Base-by-base conservation (phyloP, 2,797 vertebrate genomes). In the Sebastes vulpes region DNA sequence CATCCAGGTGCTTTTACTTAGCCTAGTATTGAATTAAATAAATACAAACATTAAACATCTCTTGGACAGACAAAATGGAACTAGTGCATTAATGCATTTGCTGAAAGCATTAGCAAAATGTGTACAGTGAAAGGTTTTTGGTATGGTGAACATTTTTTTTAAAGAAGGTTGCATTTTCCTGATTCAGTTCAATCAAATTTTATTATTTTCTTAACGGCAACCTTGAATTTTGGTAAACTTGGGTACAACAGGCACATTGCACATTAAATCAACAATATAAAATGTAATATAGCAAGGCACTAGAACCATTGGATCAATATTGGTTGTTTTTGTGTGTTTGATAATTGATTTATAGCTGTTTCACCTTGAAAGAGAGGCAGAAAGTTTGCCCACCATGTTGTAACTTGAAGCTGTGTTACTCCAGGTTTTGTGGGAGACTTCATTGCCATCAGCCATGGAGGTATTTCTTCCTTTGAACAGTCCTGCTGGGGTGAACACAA, bases 1-100 rank as follows among this genome's bases (percentile, higher is more conserved):
- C 58, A 56, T 57, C 69, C 74, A 78, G 73, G 77, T 72, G 71
- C 52, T 74, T 73, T 65, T 26, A 56, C 54, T 83, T 72, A 38
- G 38, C 16, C 5, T 23, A 3, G 4, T 20, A 16, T 48, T 18
- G 7, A n/a, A 60, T 76, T 18, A 16, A 48, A 21, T 38, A 25
- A 25, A 58, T 20, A 6, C 31, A 26, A 12, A 58, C 23, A 61
- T 25, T 35, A 25, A 58, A 54, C 9, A 54, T 72, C 16, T 31
- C 4, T 52, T 65, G 2, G 29, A 58, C 25, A 26, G 42, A 57
- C 23, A 28, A 32, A 50, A 65, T 53, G n/a, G n/a, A 31, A 31
- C n/a, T 0, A 21, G 23, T 65, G 60, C 58, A 58, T 3, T 6
- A 12, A 46, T 26, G 31, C 20, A 48, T 79, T 66, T 61, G 32